Percentiles rank a stretch among this genome's conserved stretches.
Evolutionary conservation across 2,888 invertebrate genomes (phyloP).

Genomic region (Tenthredo livida): DNA sequence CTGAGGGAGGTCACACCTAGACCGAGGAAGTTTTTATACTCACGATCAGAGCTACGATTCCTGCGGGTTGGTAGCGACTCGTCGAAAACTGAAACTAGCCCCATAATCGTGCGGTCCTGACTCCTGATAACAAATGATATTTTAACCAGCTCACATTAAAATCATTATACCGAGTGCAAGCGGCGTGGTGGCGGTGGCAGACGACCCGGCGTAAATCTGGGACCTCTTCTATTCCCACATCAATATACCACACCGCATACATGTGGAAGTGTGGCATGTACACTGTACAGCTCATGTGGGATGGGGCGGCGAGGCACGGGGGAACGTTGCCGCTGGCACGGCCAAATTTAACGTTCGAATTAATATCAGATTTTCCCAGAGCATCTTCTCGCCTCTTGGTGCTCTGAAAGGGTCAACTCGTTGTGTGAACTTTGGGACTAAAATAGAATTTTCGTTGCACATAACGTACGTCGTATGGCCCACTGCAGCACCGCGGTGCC

Average conservation of each 20-base stretch:
- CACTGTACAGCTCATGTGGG: neutral
- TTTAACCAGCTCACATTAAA: slow-evolving; percentile 39
- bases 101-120: neutral
- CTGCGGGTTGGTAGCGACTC: neutral
- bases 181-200: neutral
- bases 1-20: too few species aligned
- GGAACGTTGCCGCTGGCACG: neutral
- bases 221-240: slow-evolving; percentile 45
- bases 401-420: slow-evolving; percentile 39
- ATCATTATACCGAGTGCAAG: neutral
- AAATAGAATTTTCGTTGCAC: slow-evolving; percentile 54
- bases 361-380: slow-evolving; percentile 45
- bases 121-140: slow-evolving; percentile 36
- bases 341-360: slow-evolving; percentile 46
- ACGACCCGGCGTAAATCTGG: slow-evolving; percentile 36
- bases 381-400: slow-evolving; percentile 22
- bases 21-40: neutral
- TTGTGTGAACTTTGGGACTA: slow-evolving; percentile 35
- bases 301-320: neutral
- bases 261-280: neutral
- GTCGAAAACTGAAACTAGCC: too few species aligned
- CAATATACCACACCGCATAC: slow-evolving; percentile 4
- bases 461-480: slow-evolving; percentile 31
- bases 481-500: neutral
- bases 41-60: neutral